Conservation (phyloP, 2,888 invertebrate genomes). For the Agrypnus murinus region DNA sequence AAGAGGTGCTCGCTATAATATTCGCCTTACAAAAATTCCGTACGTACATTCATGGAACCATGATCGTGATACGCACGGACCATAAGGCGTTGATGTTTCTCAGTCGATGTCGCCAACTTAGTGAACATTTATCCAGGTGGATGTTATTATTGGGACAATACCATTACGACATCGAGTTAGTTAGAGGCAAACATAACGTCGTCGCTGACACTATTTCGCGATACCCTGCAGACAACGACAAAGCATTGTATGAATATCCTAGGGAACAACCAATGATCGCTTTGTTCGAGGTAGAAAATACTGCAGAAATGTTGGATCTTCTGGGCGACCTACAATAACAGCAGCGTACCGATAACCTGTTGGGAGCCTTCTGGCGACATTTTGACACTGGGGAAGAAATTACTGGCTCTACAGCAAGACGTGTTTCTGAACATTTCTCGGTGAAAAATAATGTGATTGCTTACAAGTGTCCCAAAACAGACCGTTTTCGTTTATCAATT, state of each 20-base stretch:
- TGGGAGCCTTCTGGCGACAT: too few relatives aligned
- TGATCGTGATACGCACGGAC: slow-evolving; percentile 56
- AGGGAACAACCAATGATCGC: too few relatives aligned
- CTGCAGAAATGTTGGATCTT: too few relatives aligned
- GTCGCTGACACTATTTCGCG: slow-evolving; percentile 59
- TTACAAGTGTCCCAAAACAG: not conserved
- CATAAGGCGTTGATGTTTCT: slow-evolving; percentile 56
- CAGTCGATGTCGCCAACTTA: slow-evolving; percentile 50
- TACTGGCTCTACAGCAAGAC: not conserved
- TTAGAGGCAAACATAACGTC: slow-evolving; percentile 55
- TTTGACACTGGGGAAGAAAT: not conserved
- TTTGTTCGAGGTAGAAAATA: not conserved
- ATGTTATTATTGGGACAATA: slow-evolving; percentile 53
- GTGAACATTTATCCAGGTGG: slow-evolving; percentile 55
- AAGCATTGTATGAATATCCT: not conserved
- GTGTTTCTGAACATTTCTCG: not conserved
- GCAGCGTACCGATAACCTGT: too few relatives aligned
- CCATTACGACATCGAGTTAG: slow-evolving; percentile 51
- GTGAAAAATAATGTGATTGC: not conserved
- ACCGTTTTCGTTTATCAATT: not conserved
- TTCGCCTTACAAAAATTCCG: slow-evolving; percentile 44
- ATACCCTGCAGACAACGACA: slow-evolving; percentile 42
- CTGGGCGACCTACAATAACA: too few relatives aligned
- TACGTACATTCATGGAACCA: not conserved
- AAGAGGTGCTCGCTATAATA: slow-evolving; percentile 57